Conservation (phyloP, 2,888 invertebrate genomes). For the Latheticus oryzae region DNA sequence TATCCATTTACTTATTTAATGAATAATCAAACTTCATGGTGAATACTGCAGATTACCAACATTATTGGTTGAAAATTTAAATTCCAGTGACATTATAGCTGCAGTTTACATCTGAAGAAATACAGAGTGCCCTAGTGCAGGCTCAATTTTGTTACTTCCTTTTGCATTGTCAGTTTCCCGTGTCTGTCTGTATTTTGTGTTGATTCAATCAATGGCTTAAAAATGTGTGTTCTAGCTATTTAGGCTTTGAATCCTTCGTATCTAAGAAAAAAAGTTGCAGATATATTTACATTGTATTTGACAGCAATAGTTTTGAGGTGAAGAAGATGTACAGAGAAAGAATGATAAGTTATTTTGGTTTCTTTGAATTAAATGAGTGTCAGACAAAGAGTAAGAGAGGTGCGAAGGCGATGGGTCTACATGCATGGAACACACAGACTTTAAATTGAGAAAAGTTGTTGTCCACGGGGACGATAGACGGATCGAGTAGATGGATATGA, state of each 20-base stretch:
- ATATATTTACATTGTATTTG: slow-evolving; percentile 8
- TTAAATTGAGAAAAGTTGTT: too few species aligned
- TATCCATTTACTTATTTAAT: slow-evolving; percentile 55
- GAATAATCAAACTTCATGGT: slow-evolving; percentile 23
- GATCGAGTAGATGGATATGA: slow-evolving; percentile 58
- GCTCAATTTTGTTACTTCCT: slow-evolving; percentile 49
- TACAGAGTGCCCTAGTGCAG: slow-evolving; percentile 44
- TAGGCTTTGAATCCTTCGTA: slow-evolving; percentile 26
- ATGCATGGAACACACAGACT: slow-evolving; percentile 18
- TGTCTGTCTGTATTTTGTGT: slow-evolving; percentile 56
- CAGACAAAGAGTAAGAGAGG: neutral
- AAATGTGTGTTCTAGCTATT: slow-evolving; percentile 56
- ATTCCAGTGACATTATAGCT: slow-evolving; percentile 8
- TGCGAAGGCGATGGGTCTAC: slow-evolving; percentile 4
- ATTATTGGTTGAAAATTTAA: slow-evolving; percentile 1
- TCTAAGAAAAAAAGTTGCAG: slow-evolving; percentile 6
- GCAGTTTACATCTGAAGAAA: slow-evolving; percentile 35
- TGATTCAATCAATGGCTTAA: slow-evolving; percentile 58
- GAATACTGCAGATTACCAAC: slow-evolving; percentile 27
- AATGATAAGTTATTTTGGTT: too few species aligned
- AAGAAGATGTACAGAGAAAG: slow-evolving; percentile 3
- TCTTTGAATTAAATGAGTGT: too few species aligned
- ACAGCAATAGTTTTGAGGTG: too few species aligned
- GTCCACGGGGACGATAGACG: too few species aligned
- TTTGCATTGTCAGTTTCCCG: slow-evolving; percentile 55